Evolutionary conservation across 2,888 invertebrate species (phyloP).

Genomic region (Eledona agricola): DNA sequence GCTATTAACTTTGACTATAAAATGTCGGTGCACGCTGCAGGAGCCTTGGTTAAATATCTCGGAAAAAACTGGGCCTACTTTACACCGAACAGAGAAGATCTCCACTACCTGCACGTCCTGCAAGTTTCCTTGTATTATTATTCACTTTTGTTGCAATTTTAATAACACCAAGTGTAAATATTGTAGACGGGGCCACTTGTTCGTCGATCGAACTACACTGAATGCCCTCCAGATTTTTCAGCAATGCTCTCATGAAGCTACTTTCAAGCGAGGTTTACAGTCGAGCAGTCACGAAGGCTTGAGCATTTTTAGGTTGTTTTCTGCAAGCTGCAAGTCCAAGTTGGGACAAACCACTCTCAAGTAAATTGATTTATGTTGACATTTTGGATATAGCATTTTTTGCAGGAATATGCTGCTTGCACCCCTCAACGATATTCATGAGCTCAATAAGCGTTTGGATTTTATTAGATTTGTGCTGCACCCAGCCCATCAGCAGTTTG

Average conservation of each 20-base stretch:
- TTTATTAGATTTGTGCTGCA: conserved; percentile 75
- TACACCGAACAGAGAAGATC: conserved; percentile 60
- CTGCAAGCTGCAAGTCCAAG: conserved; percentile 72
- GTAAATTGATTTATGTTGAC: conserved; percentile 58
- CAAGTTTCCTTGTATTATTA: conserved; percentile 73
- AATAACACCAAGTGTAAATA: too few relatives aligned
- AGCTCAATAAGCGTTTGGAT: conserved; percentile 72
- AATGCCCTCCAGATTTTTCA: conserved; percentile 82
- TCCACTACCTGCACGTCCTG: conserved; percentile 66
- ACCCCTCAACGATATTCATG: conserved; percentile 71
- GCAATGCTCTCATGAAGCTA: conserved; percentile 75
- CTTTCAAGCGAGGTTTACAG: conserved; percentile 72
- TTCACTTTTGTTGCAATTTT: too few relatives aligned
- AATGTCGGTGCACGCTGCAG: conserved; percentile 74
- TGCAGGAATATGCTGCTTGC: conserved; percentile 73
- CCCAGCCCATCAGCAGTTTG: conserved; percentile 69
- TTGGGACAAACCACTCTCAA: conserved; percentile 72
- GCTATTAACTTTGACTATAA: conserved; percentile 70
- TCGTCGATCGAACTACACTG: conserved; percentile 76
- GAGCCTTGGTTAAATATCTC: conserved; percentile 75
- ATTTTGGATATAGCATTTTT: neutral
- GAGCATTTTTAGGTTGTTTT: conserved; percentile 75
- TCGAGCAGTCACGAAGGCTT: conserved; percentile 73
- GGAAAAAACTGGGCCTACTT: conserved; percentile 70
- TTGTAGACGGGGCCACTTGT: conserved; percentile 72